These are phyloP conservation scores for Chiridota heheva DNA, from an alignment of 35 echinoderm and acorn worm species.

Conservation along the genomic window DNA sequence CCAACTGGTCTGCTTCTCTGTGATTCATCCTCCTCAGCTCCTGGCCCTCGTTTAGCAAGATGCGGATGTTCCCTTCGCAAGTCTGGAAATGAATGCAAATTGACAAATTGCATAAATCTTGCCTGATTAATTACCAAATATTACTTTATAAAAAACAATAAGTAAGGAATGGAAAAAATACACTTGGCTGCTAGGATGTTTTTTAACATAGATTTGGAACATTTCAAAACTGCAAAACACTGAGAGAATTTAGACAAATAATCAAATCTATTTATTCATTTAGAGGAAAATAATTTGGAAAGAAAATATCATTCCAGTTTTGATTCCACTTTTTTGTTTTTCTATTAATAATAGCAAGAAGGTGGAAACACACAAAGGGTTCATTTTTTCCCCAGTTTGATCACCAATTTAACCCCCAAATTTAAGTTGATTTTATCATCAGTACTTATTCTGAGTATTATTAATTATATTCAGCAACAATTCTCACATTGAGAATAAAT, in stretches of 20 bases:
- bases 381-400: no score
- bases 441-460: no score
- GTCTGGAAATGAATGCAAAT: constrained; percentile 43
- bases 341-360: neutral
- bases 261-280: no score
- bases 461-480: no score
- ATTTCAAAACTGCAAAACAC: no score
- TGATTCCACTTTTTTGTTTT: neutral
- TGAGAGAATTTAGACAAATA: no score
- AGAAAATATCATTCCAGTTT: neutral
- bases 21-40: constrained; percentile 74
- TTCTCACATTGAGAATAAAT: no score
- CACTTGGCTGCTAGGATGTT: no score
- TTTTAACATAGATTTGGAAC: no score
- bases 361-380: neutral
- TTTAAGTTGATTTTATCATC: no score
- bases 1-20: constrained; percentile 40
- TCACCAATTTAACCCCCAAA: no score
- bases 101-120: neutral
- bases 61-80: constrained; percentile 88
- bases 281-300: no score
- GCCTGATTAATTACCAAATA: neutral
- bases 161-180: neutral
- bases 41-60: constrained; percentile 59
- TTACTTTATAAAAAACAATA: neutral